Evolutionary conservation across 2,113 vertebrate species (phyloP), one percentile per base, ranked within the genome.

Genomic region (Muscicapa adusta): DNA sequence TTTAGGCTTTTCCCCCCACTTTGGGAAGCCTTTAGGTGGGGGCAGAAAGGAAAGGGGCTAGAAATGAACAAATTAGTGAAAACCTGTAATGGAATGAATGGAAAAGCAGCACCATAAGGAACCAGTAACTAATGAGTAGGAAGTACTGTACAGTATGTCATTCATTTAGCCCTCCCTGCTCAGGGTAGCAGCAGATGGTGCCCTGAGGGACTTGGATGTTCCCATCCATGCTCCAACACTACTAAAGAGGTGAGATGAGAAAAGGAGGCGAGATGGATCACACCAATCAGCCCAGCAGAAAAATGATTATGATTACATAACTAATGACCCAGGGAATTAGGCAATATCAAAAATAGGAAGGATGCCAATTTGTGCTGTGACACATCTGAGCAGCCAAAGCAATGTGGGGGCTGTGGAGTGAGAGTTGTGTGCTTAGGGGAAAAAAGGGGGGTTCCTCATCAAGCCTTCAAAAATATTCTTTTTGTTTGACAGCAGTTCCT

Each of bases 311-410:
- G 96, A 96, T 97, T 97, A 96, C 77, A 88, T 89, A 97, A 97
- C 96, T 97, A 98, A 98, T 97, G 97, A 97, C 94, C 97, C 96
- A 96, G 97, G 96, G 97, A 97, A 96, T 96, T 97, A 96, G 96
- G 91, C 83, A 67, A 97, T 97, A 96, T 96, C 96, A 96, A 62
- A 96, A 93, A 72, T 25, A 96, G 89, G 92, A 96, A 93, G 82
- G 36, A 17, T 87, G 93, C 93, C 93, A 96, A 43, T 82, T 94
- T 91, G 77, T 82, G 75, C 88, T 50, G 42, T 78, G 95, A 88
- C 94, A 88, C 12, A 33, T 94, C 95, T 91, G 68, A 96, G 92
- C 93, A 84, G 57, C 65, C 72, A 81, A 63, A 92, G 82, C 88
- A 48, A 25, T 29, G 5, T 38, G 89, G 91, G 84, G 91, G 75